phyloP scores from a whole-genome alignment of 2,888 invertebrate species.

The Lamellibrachia columna region DNA sequence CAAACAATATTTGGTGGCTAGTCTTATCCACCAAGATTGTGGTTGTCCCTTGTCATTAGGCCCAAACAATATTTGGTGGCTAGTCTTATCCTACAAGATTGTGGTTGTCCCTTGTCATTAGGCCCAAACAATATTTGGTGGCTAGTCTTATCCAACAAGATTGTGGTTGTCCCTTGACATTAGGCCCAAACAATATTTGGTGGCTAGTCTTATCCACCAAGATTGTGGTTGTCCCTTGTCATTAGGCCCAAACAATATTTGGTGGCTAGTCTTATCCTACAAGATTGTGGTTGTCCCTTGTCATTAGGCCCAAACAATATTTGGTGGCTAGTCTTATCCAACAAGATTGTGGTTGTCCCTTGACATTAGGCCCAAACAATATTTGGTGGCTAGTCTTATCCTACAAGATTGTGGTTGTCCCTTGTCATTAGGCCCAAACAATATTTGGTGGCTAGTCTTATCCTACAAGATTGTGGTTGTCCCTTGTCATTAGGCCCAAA shows the following conservation, averaged over 20 bases:
- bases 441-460: not conserved
- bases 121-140: not conserved
- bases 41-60: too few relatives aligned
- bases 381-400: not conserved
- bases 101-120: not conserved
- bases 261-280: not conserved
- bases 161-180: not conserved
- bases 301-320: not conserved
- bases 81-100: not conserved
- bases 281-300: not conserved
- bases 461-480: not conserved
- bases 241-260: not conserved
- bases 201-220: not conserved
- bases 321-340: not conserved
- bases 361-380: not conserved
- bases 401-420: not conserved
- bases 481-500: too few relatives aligned
- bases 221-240: not conserved
- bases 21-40: not conserved
- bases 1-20: not conserved
- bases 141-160: not conserved
- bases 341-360: not conserved
- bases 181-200: not conserved
- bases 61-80: not conserved
- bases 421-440: not conserved